Conservation (phyloP, 2,888 invertebrate species). For the Noctua janthina region DNA sequence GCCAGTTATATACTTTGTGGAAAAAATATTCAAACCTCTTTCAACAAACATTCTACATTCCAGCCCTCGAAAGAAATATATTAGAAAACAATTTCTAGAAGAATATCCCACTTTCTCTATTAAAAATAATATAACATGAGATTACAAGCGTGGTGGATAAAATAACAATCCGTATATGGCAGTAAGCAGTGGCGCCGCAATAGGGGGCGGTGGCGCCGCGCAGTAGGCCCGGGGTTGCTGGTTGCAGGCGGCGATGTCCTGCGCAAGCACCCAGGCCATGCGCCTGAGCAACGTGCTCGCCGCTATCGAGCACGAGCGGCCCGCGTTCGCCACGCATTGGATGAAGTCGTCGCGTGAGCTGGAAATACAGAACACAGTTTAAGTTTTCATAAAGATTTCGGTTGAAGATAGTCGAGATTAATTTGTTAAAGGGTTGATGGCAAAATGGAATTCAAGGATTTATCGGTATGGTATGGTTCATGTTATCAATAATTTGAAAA, state of each 20-base stretch:
- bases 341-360: conserved; percentile 85
- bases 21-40: not conserved
- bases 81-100: not conserved
- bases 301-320: conserved; percentile 77
- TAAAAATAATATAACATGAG: not conserved
- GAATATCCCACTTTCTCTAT: not conserved
- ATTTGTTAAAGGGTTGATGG: not conserved
- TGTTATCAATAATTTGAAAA: not conserved
- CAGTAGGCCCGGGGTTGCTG: conserved; percentile 81
- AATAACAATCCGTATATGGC: conserved; percentile 77
- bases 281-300: conserved; percentile 81
- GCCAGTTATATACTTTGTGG: not conserved
- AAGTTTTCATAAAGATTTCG: conserved; percentile 4
- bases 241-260: conserved; percentile 84
- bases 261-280: conserved; percentile 86
- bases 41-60: not conserved
- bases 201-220: conserved; percentile 74
- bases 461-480: not conserved
- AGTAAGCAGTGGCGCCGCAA: conserved; percentile 77
- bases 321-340: conserved; percentile 81
- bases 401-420: too few species aligned
- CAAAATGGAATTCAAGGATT: not conserved
- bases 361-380: conserved; percentile 51
- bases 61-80: not conserved
- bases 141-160: conserved; percentile 77